phyloP scores from a whole-genome alignment of 2,113 vertebrate species.

The Ia io region DNA sequence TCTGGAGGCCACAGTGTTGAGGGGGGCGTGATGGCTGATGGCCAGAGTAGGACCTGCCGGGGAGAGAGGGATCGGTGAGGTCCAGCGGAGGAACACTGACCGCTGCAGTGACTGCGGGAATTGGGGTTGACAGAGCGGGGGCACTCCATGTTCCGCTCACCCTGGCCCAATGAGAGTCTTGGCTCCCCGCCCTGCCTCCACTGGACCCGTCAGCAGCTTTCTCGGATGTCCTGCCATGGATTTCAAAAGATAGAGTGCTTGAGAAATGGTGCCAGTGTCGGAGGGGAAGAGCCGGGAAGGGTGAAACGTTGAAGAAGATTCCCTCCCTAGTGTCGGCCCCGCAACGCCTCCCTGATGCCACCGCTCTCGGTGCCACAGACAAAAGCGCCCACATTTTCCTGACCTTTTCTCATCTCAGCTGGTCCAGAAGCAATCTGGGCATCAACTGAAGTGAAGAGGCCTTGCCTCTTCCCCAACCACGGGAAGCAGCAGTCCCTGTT shows the following conservation, averaged over 20 bases:
- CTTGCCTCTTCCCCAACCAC: not conserved
- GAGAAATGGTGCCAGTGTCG: not conserved
- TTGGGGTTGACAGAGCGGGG: too few species aligned
- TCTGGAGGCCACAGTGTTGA: not conserved
- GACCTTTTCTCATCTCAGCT: not conserved
- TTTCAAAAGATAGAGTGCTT: not conserved
- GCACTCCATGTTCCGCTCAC: not conserved
- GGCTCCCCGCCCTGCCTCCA: not conserved
- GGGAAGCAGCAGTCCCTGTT: not conserved
- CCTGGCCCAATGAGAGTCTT: not conserved
- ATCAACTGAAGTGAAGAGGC: not conserved
- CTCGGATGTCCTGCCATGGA: not conserved
- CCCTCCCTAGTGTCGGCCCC: not conserved
- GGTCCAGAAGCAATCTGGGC: not conserved
- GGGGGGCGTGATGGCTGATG: not conserved
- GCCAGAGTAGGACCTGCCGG: not conserved
- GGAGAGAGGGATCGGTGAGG: not conserved
- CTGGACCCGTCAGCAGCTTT: not conserved
- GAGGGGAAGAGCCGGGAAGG: not conserved
- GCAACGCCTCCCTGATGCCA: not conserved
- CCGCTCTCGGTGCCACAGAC: not conserved
- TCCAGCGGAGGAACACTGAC: too few species aligned
- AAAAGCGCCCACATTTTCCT: not conserved
- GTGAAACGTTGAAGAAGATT: not conserved
- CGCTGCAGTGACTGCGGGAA: not conserved